A percentile compares a stretch with the other conserved stretches of the same genome.
Conservation (phyloP, 1,140 invertebrate species). For the Centruroides vittatus region DNA sequence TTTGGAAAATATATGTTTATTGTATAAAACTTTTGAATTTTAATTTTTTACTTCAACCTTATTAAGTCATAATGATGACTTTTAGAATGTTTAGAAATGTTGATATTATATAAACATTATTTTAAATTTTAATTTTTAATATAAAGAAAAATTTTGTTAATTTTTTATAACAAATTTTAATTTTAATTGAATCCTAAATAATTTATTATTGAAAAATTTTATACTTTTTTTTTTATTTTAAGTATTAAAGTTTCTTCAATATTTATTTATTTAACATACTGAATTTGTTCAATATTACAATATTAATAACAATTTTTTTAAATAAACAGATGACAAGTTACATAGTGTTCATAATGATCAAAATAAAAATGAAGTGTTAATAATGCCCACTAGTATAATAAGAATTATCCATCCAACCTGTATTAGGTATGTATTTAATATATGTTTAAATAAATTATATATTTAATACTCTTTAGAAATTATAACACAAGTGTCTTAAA, state of each 20-base stretch:
- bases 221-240: too few relatives aligned
- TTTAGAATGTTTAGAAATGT: neutral
- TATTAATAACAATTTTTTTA: neutral
- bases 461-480: too few relatives aligned
- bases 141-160: neutral
- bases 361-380: conserved; percentile 4
- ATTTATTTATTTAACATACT: too few relatives aligned
- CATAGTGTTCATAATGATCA: neutral
- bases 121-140: neutral
- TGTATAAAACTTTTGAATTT: neutral
- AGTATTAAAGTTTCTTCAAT: too few relatives aligned
- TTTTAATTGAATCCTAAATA: too few relatives aligned
- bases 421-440: neutral
- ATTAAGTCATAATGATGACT: neutral
- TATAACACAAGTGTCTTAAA: too few relatives aligned
- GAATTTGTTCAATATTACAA: neutral
- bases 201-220: too few relatives aligned
- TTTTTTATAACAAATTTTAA: neutral
- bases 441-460: conserved; percentile 22
- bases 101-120: neutral
- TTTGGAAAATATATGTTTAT: neutral
- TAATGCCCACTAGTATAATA: neutral
- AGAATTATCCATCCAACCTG: neutral
- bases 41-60: neutral
- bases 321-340: neutral